Evolutionary conservation across 2,888 invertebrate species (phyloP).

Genomic region (Leptopilina myrica): DNA sequence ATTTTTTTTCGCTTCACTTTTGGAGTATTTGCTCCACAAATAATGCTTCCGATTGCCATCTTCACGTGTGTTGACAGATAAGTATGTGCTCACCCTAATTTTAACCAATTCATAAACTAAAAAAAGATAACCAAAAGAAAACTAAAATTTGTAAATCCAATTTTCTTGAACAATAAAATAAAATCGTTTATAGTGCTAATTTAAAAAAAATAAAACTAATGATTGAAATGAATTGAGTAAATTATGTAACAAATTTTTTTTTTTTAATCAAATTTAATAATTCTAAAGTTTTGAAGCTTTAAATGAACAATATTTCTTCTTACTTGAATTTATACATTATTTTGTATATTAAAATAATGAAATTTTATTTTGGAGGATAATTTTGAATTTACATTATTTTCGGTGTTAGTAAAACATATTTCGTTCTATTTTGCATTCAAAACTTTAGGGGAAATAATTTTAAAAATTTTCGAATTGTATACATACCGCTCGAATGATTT

Average conservation of each 20-base stretch:
- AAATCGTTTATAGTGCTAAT: background rate
- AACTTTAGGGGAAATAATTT: too few relatives aligned
- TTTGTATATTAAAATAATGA: too few relatives aligned
- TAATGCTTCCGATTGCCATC: constrained; percentile 74
- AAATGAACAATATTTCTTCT: too few relatives aligned
- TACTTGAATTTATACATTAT: too few relatives aligned
- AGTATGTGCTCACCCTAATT: constrained; percentile 60
- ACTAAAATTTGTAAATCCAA: constrained; percentile 36
- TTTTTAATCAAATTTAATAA: background rate
- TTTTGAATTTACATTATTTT: too few relatives aligned
- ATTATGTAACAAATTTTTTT: too few relatives aligned
- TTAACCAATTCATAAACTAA: constrained; percentile 49
- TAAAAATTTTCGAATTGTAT: background rate
- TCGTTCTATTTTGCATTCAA: too few relatives aligned
- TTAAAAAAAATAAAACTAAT: too few relatives aligned
- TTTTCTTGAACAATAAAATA: background rate
- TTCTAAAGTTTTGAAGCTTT: background rate
- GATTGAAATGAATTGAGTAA: too few relatives aligned
- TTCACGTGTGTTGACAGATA: constrained; percentile 55
- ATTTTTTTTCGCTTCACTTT: constrained; percentile 73
- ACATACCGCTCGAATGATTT: constrained; percentile 72
- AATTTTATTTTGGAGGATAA: too few relatives aligned
- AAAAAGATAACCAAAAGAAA: constrained; percentile 40
- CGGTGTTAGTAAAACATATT: too few relatives aligned
- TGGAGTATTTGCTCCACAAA: constrained; percentile 73